A percentile compares a stretch with the other conserved stretches of the same genome.
These are phyloP conservation scores for Stictonetta naevosa DNA, from an alignment of 2,113 vertebrate species.

Conservation along the genomic window DNA sequence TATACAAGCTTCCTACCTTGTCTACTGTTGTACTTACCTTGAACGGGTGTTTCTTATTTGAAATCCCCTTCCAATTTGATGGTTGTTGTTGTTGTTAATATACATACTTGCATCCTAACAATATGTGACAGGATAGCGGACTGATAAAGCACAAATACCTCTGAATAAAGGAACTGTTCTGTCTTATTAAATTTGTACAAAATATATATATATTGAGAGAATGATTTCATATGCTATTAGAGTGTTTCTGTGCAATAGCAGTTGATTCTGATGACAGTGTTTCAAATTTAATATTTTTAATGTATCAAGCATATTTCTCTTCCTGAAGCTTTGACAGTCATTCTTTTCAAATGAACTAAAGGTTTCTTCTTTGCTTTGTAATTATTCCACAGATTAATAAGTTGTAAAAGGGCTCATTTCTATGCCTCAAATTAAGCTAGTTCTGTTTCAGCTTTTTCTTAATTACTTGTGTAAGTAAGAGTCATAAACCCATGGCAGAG, in stretches of 20 bases:
- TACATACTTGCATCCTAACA: neutral
- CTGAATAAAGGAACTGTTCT: conserved; percentile 30
- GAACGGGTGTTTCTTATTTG: conserved; percentile 5
- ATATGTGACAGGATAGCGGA: neutral
- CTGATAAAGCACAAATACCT: conserved; percentile 11
- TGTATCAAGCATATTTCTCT: neutral
- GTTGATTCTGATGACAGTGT: neutral
- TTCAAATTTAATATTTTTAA: neutral
- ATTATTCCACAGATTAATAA: conserved; percentile 47
- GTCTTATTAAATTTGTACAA: neutral
- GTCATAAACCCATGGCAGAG: neutral
- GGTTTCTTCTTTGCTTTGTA: conserved; percentile 26
- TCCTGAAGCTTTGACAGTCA: neutral
- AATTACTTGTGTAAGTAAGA: conserved; percentile 63
- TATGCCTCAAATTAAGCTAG: conserved; percentile 34
- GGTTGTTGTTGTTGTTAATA: no score
- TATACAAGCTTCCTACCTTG: neutral
- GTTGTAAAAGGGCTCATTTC: conserved; percentile 37
- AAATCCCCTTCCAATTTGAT: neutral
- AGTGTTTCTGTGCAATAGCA: neutral
- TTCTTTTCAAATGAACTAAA: neutral
- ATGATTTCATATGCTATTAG: neutral
- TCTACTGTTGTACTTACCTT: neutral
- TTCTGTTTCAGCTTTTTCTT: conserved; percentile 37
- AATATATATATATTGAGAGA: neutral